Conservation (phyloP, 2,888 invertebrate genomes). For the Andricus curvator region DNA sequence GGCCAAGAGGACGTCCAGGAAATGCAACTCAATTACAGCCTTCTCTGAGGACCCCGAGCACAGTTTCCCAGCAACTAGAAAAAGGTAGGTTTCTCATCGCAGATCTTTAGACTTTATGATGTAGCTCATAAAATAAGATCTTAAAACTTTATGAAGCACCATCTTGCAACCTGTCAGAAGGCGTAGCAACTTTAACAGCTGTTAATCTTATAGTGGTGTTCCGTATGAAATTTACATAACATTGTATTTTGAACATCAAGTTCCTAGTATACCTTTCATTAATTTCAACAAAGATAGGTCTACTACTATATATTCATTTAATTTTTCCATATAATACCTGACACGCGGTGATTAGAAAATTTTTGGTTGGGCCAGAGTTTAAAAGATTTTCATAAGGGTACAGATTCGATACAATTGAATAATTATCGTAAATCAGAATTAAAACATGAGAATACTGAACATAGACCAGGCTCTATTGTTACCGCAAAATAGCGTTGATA, state of each 20-base stretch:
- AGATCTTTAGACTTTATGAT: background rate
- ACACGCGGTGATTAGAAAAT: too few species aligned
- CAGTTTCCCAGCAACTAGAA: conserved; percentile 72
- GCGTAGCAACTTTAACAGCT: background rate
- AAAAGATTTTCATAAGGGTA: too few species aligned
- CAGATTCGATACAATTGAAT: background rate
- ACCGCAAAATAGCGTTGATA: conserved; percentile 6
- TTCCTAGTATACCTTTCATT: background rate
- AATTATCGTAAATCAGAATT: background rate
- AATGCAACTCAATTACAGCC: conserved; percentile 70
- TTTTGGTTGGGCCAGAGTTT: too few species aligned
- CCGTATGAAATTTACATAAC: background rate
- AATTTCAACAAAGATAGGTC: background rate
- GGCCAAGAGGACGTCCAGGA: conserved; percentile 74
- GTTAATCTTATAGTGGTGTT: background rate
- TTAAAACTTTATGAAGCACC: background rate
- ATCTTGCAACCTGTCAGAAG: background rate
- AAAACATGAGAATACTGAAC: background rate
- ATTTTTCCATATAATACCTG: background rate
- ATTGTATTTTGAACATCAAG: background rate
- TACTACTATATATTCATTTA: background rate
- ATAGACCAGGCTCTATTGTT: background rate
- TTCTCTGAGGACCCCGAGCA: conserved; percentile 70
- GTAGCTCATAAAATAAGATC: background rate
- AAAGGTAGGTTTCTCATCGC: conserved; percentile 65